Evolutionary conservation across 2,888 invertebrate species (phyloP), one percentile per base, ranked within the genome.

Genomic region (Chrysotoxum bicinctum): DNA sequence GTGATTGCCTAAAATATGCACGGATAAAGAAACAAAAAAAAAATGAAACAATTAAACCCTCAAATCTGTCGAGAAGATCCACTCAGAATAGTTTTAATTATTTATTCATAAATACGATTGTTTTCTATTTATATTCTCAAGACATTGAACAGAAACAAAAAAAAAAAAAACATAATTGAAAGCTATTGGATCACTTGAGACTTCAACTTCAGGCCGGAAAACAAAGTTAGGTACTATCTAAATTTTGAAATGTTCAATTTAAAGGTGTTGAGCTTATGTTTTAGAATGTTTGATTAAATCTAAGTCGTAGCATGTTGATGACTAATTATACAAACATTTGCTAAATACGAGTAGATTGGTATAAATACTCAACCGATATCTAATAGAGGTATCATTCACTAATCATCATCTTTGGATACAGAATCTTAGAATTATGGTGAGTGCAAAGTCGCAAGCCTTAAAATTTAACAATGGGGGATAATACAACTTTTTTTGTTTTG

Each of bases 361-460:
- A 50, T 50, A 50, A 50, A 50, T 50, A 50, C 23, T n/a, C n/a
- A 26, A n/a, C 8, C 3, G 23, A 50, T 26, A 26, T n/a, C 5
- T 2, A 1, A 8, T 9, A 64, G 48, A 32, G 56, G 48, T 52
- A 84, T 76, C 84, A 84, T 84, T 84, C 80, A 72, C 12, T 80
- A 45, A 37, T 52, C 9, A 84, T 60, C 75, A 72, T 70, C 54
- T 75, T 74, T 70, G 69, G 64, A 73, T 40, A 73, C n/a, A 69
- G 19, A 66, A 75, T 26, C 35, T 76, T 12, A 9, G 70, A 84
- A 48, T 35, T 66, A 84, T 84, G 84, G 84, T 84, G 21, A 84
- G 84, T 84, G 40, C 7, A 16, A 43, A 43, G 40, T 1, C 16
- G 10, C 10, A 60, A n/a, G 26, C 12, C 40, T 43, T 3, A 26